A percentile compares a stretch with the other conserved stretches of the same genome.
Evolutionary conservation across 2,797 vertebrate genomes (phyloP).

Genomic region (Argyrosomus regius): DNA sequence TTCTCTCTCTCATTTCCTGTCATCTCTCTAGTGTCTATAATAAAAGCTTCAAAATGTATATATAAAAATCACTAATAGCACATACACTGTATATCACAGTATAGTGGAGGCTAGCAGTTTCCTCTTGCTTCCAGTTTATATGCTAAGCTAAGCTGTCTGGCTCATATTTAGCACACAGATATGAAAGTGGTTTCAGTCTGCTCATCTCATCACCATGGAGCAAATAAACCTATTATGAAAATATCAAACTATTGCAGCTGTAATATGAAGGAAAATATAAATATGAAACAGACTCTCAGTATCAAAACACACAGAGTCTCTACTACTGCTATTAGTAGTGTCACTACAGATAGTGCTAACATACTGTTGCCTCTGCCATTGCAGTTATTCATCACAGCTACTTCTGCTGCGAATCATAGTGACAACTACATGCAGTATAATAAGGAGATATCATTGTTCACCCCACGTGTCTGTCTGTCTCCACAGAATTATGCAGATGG

Average conservation of each 20-base stretch:
- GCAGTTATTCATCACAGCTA: not conserved
- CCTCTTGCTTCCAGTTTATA: not conserved
- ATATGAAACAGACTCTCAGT: not conserved
- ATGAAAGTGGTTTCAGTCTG: not conserved
- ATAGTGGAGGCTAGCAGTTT: not conserved
- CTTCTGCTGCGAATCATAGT: not conserved
- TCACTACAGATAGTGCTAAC: not conserved
- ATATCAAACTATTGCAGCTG: not conserved
- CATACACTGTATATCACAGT: not conserved
- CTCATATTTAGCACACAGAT: not conserved
- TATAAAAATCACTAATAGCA: not conserved
- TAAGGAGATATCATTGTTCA: not conserved
- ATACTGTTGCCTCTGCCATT: not conserved
- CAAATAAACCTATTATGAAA: not conserved
- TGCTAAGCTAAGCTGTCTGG: too few species aligned
- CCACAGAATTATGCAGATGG: constrained; percentile 93
- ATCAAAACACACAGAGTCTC: not conserved
- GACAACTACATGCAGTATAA: not conserved
- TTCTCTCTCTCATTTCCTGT: not conserved
- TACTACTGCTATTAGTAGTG: not conserved
- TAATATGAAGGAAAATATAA: not conserved
- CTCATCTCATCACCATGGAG: not conserved
- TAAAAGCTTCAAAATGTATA: not conserved
- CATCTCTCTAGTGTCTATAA: not conserved
- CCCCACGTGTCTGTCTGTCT: constrained; percentile 5